Evolutionary conservation across 2,888 invertebrate species (phyloP), one percentile per base, ranked within the genome.

Genomic region (Argynnis bischoffii): DNA sequence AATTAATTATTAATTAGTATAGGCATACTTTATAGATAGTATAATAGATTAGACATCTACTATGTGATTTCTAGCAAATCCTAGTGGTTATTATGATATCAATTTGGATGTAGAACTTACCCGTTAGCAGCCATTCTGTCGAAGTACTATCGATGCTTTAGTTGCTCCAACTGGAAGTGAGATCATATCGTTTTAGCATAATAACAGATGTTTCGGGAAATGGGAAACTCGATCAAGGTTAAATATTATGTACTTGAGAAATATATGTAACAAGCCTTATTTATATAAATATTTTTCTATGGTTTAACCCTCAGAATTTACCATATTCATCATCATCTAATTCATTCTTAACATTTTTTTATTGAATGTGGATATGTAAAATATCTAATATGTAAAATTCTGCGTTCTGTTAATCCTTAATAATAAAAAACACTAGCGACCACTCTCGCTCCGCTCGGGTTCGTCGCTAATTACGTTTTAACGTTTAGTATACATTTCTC

Each of bases 111-210:
- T 21, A 15, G 18, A 63, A 54, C 63, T 67, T 67, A 67, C 66
- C 66, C 66, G 63, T 67, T 67, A 61, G 84, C 81, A 72, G 90
- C 86, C 90, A 90, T 90, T 71, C 74, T 61, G 57, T 74, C 79
- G 76, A 80, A 75, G 76, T 77, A 74, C 73, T 74, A 75, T 66
- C 56, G 67, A 77, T 76, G 73, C 69, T 68, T 69, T 69, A 67
- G 72, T 66, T 67, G 60, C 71, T 72, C 76, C 77, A 76, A 74
- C 79, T 80, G 80, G 79, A 72, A 87, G 84, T 84, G 82, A 89
- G 84, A 86, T 85, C 84, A 86, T 70, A 72, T 75, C 70, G 72
- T 79, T 78, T 77, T 75, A 77, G 76, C 67, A 73, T 72, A 75
- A 79, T 80, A 82, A 82, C 83, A 83, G 69, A 75, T 75, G 74